phyloP scores from a whole-genome alignment of 1,140 invertebrate species.

The Kradibia gibbosae region DNA sequence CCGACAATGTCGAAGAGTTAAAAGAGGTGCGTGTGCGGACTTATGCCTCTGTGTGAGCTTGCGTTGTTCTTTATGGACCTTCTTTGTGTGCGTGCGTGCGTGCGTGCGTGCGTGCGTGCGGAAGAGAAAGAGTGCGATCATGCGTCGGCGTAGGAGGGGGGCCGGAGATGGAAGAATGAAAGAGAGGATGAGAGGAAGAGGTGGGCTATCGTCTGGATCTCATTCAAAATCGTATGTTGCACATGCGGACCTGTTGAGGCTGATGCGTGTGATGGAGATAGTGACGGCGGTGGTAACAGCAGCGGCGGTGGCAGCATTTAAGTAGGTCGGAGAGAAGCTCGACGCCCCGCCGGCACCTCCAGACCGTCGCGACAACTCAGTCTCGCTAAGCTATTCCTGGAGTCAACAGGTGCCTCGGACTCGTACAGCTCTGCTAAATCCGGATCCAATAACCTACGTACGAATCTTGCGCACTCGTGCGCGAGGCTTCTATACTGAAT shows the following conservation, averaged over 20 bases:
- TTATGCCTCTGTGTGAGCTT: no score
- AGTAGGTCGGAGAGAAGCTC: conserved; percentile 69
- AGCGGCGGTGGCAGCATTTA: conserved; percentile 36
- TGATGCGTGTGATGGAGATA: background rate
- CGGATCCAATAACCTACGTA: background rate
- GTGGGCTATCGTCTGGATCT: background rate
- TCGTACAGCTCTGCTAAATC: background rate
- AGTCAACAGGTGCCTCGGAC: conserved; percentile 68
- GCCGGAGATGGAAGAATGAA: no score
- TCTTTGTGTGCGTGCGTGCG: no score
- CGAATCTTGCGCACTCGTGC: background rate
- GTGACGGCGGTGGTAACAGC: background rate
- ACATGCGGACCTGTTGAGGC: background rate
- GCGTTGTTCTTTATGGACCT: no score
- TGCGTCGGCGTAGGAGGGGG: no score
- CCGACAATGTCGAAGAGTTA: background rate
- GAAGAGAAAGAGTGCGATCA: no score
- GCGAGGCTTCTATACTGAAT: background rate
- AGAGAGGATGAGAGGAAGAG: conserved; percentile 1
- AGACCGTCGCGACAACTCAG: conserved; percentile 62
- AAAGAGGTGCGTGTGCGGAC: no score
- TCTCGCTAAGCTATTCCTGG: conserved; percentile 71
- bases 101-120: background rate
- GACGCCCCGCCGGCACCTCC: conserved; percentile 43
- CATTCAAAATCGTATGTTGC: background rate